Conservation (phyloP, 1,140 invertebrate genomes). For the Scaptodrosophila lebanonensis region DNA sequence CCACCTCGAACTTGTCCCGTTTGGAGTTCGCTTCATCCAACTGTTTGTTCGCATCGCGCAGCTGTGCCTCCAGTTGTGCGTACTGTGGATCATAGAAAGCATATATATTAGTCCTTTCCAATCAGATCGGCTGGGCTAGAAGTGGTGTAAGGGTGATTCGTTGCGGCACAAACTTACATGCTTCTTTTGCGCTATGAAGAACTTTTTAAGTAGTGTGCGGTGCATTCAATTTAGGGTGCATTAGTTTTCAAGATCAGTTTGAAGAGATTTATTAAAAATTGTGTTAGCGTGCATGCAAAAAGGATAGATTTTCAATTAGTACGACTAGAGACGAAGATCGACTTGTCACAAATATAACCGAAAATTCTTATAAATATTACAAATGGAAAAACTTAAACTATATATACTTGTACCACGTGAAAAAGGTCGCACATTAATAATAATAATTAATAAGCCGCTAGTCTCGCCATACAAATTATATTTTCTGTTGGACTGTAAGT, state of each 20-base stretch:
- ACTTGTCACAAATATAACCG: too few relatives aligned
- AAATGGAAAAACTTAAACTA: too few relatives aligned
- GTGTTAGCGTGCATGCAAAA: slow-evolving; percentile 56
- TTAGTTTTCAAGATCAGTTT: slow-evolving; percentile 13
- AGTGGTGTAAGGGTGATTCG: slow-evolving; percentile 16
- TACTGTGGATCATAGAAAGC: slow-evolving; percentile 78
- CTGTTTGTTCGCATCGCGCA: slow-evolving; percentile 82
- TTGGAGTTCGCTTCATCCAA: slow-evolving; percentile 80
- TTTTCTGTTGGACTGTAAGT: too few relatives aligned
- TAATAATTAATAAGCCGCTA: too few relatives aligned
- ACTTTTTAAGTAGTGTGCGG: slow-evolving; percentile 39
- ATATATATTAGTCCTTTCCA: neutral
- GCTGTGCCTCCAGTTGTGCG: slow-evolving; percentile 83
- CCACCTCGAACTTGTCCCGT: slow-evolving; percentile 81
- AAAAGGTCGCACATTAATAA: too few relatives aligned
- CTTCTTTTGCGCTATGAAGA: slow-evolving; percentile 43
- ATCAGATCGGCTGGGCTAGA: neutral
- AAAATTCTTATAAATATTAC: too few relatives aligned
- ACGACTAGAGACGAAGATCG: too few relatives aligned
- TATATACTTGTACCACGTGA: too few relatives aligned
- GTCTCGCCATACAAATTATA: too few relatives aligned
- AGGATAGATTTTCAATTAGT: slow-evolving; percentile 19
- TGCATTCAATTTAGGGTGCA: slow-evolving; percentile 43
- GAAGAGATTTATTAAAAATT: neutral
- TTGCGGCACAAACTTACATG: slow-evolving; percentile 65